Evolutionary conservation across 2,888 invertebrate genomes (phyloP).

Genomic region (Rhingia campestris): DNA sequence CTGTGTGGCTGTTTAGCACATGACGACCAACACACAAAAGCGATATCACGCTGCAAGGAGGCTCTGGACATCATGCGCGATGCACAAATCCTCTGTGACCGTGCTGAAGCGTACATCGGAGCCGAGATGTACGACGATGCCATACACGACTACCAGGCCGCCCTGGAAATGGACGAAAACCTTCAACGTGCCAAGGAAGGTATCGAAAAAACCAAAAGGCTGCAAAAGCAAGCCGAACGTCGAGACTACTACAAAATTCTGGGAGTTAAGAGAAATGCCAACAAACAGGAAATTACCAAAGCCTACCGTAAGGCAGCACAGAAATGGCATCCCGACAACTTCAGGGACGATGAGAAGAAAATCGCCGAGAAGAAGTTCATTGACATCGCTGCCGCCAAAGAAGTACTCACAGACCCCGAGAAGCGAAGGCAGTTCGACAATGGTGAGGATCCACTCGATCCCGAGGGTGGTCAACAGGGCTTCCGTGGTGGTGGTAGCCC

Average conservation of each 20-base stretch:
- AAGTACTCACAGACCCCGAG: conserved; percentile 93
- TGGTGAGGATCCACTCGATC: conserved; percentile 98
- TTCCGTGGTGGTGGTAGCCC: conserved; percentile 86
- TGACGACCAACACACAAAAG: conserved; percentile 88
- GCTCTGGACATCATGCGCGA: conserved; percentile 91
- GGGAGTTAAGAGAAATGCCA: conserved; percentile 94
- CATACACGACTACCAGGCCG: conserved; percentile 92
- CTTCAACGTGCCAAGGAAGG: conserved; percentile 94
- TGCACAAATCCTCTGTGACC: conserved; percentile 91
- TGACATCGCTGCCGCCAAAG: conserved; percentile 99
- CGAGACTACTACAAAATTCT: conserved; percentile 96
- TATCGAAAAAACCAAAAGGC: conserved; percentile 91
- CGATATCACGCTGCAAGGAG: conserved; percentile 89
- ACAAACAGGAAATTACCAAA: conserved; percentile 96
- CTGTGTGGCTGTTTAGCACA: conserved; percentile 90
- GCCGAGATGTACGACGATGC: conserved; percentile 97
- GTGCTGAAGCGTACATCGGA: conserved; percentile 94
- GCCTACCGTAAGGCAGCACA: conserved; percentile 98
- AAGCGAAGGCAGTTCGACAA: conserved; percentile 96
- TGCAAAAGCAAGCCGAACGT: conserved; percentile 95
- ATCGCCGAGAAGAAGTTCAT: conserved; percentile 98
- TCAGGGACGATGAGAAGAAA: conserved; percentile 93
- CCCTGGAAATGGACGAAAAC: conserved; percentile 91
- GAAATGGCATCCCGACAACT: conserved; percentile 99
- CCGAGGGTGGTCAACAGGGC: conserved; percentile 88